These are phyloP conservation scores for Apostichopus japonicus DNA, from an alignment of 35 echinoderm and acorn worm species.

Conservation along the genomic window DNA sequence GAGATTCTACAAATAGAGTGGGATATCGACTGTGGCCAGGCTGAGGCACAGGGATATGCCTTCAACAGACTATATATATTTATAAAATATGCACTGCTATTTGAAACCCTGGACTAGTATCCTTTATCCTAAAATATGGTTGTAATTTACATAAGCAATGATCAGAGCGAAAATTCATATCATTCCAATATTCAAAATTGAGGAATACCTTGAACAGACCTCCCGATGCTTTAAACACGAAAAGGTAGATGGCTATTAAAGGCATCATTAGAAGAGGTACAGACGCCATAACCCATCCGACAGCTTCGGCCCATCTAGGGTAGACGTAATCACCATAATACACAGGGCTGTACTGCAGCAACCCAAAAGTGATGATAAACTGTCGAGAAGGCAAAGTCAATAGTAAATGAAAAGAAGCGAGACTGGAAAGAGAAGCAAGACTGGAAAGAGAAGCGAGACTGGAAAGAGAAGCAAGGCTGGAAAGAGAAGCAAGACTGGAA, in stretches of 20 bases:
- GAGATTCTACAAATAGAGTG: no score
- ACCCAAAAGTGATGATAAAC: slow-evolving; percentile 80
- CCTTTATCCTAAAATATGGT: no score
- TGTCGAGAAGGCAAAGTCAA: background rate
- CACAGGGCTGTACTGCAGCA: slow-evolving; percentile 78
- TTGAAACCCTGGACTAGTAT: no score
- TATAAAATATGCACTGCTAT: no score
- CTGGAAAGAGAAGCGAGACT: no score
- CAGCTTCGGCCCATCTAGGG: slow-evolving; percentile 75
- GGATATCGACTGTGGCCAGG: no score
- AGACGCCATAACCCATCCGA: slow-evolving; percentile 86
- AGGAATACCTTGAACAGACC: slow-evolving; percentile 55
- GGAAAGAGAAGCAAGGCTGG: no score
- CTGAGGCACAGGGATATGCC: no score
- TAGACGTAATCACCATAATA: slow-evolving; percentile 82
- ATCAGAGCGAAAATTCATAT: background rate
- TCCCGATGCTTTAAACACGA: slow-evolving; percentile 59
- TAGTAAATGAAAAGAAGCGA: background rate
- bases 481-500: no score
- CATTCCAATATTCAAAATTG: background rate
- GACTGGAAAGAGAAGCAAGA: background rate
- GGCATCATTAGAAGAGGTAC: slow-evolving; percentile 71
- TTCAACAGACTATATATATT: no score
- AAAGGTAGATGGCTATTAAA: slow-evolving; percentile 65
- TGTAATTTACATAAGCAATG: no score